Evolutionary conservation across 2,113 vertebrate genomes (phyloP).

Genomic region (Anas platyrhynchos): DNA sequence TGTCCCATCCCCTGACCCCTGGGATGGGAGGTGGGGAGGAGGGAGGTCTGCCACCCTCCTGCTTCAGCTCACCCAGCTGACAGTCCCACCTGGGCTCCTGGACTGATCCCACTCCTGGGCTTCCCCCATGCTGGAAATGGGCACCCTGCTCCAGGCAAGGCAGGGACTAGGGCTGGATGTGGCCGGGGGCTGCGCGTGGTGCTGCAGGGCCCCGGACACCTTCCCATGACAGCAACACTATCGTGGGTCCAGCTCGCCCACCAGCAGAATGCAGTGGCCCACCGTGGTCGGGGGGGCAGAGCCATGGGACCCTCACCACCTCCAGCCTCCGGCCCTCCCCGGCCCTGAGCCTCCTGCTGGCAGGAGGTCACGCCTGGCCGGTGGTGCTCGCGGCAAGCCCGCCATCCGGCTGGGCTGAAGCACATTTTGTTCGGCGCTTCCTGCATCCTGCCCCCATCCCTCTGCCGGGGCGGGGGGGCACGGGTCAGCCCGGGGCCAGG

Average conservation of each 20-base stretch:
- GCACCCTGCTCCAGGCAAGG: no score
- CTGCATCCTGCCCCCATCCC: conserved; percentile 54
- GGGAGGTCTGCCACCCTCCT: neutral
- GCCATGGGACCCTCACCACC: neutral
- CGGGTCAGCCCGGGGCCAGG: neutral
- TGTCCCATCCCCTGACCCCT: neutral
- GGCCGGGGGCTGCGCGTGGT: no score
- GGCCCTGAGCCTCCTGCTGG: accelerated
- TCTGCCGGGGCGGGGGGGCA: neutral
- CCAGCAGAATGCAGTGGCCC: neutral
- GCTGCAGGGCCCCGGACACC: neutral
- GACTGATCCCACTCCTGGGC: no score
- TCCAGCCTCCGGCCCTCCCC: neutral
- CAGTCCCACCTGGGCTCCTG: no score
- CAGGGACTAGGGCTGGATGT: no score
- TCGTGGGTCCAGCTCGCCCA: neutral
- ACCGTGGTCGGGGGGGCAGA: neutral
- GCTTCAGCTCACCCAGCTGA: no score
- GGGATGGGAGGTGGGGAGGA: no score
- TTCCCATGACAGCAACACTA: neutral
- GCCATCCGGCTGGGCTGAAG: conserved; percentile 41
- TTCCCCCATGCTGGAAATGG: no score
- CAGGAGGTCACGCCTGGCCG: neutral
- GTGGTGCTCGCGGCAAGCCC: accelerated
- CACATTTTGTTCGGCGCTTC: conserved; percentile 38